Evolutionary conservation across 2,797 vertebrate genomes (phyloP), one percentile per base, ranked within the genome.

Genomic region (Meda fulgida): DNA sequence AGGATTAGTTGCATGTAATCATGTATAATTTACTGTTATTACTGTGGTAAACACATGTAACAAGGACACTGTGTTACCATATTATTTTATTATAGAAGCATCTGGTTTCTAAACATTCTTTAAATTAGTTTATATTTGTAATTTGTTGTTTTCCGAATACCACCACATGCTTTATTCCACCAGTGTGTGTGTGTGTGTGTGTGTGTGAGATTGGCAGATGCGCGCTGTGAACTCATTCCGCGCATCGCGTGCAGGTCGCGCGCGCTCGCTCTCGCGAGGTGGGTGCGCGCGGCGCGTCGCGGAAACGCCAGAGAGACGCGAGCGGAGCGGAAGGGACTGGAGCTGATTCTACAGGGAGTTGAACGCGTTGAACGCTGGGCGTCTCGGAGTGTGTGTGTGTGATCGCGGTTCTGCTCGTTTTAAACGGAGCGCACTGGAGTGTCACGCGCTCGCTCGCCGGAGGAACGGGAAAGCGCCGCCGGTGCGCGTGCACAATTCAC

Each of bases 331-430:
- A 75, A 86, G 80, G 85, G 86, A 90, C 48, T 16, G 14, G 46
- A 46, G 58, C 85, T 88, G n/a, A 46, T 16, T 46, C 46, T 46
- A 16, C 88, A 90, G 92, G 92, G 94, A 92, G 92, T 93, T 87
- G 92, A 53, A 88, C 87, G 90, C 88, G 92, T 93, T 87, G 92
- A 53, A 88, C 87, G 90, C 88, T n/a, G 87, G 87, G 82, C 91
- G 87, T 67, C 79, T 36, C 23, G 85, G 90, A 92, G 90, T 87
- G 92, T 90, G 92, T 92, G 92, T 46, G 43, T 46, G 38, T 38
- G 38, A 87, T 80, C 89, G 86, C 91, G 83, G 76, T 84, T 60
- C 89, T 93, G 84, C 90, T 90, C 88, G 88, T 83, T 84, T 80
- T 48, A 38, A 43, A 63, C 76, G 76, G 76, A 63, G 76, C 80